phyloP scores from a whole-genome alignment of 2,888 invertebrate species.

The Pseudococcus jackbeardsleyi region DNA sequence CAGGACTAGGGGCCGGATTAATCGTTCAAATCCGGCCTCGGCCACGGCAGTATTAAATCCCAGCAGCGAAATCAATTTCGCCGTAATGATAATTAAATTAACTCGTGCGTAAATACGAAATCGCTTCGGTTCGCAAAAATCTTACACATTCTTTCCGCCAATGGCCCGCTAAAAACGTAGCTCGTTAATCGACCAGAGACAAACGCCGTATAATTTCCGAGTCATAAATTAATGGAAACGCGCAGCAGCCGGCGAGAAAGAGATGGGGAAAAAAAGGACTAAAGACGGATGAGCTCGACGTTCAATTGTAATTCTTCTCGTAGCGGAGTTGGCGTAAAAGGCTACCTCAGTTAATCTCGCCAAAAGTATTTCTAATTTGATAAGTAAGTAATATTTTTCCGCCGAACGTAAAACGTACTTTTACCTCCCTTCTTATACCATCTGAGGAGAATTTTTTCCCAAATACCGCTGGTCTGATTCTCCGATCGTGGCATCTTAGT shows the following conservation, averaged over 20 bases:
- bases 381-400: not conserved
- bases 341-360: not conserved
- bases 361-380: not conserved
- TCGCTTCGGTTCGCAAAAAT: constrained; percentile 14
- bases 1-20: not conserved
- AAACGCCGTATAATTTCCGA: constrained; percentile 48
- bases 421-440: not conserved
- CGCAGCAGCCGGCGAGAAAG: not conserved
- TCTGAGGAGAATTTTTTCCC: not conserved
- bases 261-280: not conserved
- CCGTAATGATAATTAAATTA: constrained; percentile 45
- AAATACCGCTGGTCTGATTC: too few species aligned
- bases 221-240: constrained; percentile 34
- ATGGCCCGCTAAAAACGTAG: not conserved
- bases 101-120: constrained; percentile 40
- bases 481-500: too few species aligned
- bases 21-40: constrained; percentile 25
- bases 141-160: not conserved
- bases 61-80: constrained; percentile 3
- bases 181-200: constrained; percentile 50
- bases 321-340: not conserved
- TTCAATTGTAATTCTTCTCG: not conserved
- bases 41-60: not conserved
- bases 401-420: not conserved
- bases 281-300: not conserved